A percentile compares a stretch with the other conserved stretches of the same genome.
phyloP scores from a whole-genome alignment of 1,140 invertebrate genomes.

The Drosophila pseudoobscura region DNA sequence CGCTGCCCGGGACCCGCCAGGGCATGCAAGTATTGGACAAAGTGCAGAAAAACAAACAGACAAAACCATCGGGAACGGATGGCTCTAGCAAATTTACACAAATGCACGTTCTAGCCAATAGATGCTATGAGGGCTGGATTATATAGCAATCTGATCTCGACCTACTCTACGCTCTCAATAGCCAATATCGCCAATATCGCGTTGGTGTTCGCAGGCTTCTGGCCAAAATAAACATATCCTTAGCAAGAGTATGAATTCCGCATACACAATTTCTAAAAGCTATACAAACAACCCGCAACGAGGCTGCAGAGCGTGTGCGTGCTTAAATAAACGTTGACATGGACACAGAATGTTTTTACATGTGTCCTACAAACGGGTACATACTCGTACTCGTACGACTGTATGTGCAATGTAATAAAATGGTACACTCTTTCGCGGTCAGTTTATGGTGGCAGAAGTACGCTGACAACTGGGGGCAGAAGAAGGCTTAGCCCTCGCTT shows the following conservation, averaged over 20 bases:
- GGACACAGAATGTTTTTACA: constrained; percentile 37
- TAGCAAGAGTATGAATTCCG: constrained; percentile 33
- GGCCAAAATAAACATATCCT: constrained; percentile 7
- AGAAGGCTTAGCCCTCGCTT: constrained; percentile 52
- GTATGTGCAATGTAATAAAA: constrained; percentile 49
- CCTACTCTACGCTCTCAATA: background rate
- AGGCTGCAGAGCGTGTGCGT: constrained; percentile 51
- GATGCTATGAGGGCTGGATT: constrained; percentile 1
- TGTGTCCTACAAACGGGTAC: background rate
- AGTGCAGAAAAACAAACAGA: constrained; percentile 47
- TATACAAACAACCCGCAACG: constrained; percentile 14
- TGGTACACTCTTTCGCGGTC: constrained; percentile 51
- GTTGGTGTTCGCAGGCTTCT: background rate
- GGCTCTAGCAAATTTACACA: constrained; percentile 10
- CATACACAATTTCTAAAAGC: constrained; percentile 66
- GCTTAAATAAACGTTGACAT: constrained; percentile 63
- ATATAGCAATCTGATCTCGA: constrained; percentile 8
- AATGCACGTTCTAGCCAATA: constrained; percentile 1
- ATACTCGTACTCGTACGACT: constrained; percentile 8
- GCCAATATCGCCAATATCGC: constrained; percentile 2
- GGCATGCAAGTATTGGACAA: background rate
- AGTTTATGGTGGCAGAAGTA: constrained; percentile 28
- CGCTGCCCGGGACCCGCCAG: background rate
- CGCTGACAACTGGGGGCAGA: constrained; percentile 37
- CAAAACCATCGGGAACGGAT: constrained; percentile 10